Evolutionary conservation across 2,888 invertebrate species (phyloP).

Genomic region (Glomeris marginata): DNA sequence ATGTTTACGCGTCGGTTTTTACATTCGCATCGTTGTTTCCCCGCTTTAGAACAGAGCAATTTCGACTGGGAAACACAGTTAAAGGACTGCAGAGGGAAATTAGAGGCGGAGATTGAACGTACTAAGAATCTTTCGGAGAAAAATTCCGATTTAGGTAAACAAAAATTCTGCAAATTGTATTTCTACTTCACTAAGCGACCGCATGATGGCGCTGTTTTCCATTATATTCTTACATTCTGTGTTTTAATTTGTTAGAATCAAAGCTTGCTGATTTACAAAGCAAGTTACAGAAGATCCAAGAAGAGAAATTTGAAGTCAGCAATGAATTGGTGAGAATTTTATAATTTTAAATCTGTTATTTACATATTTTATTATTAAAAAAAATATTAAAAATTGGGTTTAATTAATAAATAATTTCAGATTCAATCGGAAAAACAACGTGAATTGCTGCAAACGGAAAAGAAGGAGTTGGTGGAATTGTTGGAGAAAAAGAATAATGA

Average conservation of each 20-base stretch:
- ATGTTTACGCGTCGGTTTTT: neutral
- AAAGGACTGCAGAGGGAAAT: constrained; percentile 21
- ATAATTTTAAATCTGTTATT: no score
- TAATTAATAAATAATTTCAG: no score
- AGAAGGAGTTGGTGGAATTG: constrained; percentile 1
- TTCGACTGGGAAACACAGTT: constrained; percentile 27
- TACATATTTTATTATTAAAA: no score
- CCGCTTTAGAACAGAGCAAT: constrained; percentile 25
- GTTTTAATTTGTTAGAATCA: no score
- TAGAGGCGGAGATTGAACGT: constrained; percentile 18
- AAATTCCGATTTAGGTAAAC: constrained; percentile 29
- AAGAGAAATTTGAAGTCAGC: no score
- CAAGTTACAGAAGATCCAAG: no score
- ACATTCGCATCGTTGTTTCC: neutral
- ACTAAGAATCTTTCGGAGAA: neutral
- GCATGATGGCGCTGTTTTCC: no score
- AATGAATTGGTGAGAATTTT: no score
- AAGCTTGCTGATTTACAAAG: no score
- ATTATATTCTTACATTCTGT: no score
- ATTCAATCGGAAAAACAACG: neutral
- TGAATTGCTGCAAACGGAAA: constrained; percentile 1
- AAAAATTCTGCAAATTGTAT: constrained; percentile 41
- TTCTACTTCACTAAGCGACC: constrained; percentile 2
- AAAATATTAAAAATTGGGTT: no score
- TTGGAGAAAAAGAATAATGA: constrained; percentile 6